These are phyloP conservation scores for Limanda limanda DNA, from an alignment of 2,113 vertebrate species.

Conservation along the genomic window DNA sequence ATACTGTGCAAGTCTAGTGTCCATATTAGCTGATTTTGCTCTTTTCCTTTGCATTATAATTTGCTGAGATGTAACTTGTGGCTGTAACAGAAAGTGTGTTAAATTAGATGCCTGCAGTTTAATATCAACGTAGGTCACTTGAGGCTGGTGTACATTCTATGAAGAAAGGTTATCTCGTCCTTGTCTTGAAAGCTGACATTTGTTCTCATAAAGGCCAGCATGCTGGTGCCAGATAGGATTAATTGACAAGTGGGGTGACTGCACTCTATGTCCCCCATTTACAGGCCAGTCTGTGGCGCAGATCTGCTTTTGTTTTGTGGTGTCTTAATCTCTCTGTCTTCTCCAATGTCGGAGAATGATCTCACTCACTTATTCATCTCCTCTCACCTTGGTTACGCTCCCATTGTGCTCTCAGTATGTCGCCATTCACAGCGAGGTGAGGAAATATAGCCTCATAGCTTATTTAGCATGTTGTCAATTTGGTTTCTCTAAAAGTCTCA, in stretches of 20 bases:
- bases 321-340: too few species aligned
- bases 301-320: slow-evolving; percentile 31
- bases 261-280: slow-evolving; percentile 54
- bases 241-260: slow-evolving; percentile 71
- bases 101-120: slow-evolving; percentile 36
- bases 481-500: background rate
- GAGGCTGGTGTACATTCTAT: slow-evolving; percentile 60
- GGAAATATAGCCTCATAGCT: background rate
- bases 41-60: background rate
- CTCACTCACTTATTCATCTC: background rate
- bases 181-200: slow-evolving; percentile 82
- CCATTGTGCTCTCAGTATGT: slow-evolving; percentile 6
- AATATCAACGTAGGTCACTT: slow-evolving; percentile 50
- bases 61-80: background rate
- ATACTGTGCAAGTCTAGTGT: background rate
- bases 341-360: too few species aligned
- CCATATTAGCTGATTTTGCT: background rate
- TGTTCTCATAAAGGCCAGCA: slow-evolving; percentile 82
- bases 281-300: slow-evolving; percentile 24
- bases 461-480: background rate
- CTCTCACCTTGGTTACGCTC: background rate
- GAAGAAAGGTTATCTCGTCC: slow-evolving; percentile 82
- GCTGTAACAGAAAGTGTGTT: background rate
- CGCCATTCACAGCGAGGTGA: background rate
- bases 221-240: slow-evolving; percentile 76